These are phyloP conservation scores for Siderastrea siderea DNA, from an alignment of 92 coral and sea anemone genomes.

Conservation along the genomic window DNA sequence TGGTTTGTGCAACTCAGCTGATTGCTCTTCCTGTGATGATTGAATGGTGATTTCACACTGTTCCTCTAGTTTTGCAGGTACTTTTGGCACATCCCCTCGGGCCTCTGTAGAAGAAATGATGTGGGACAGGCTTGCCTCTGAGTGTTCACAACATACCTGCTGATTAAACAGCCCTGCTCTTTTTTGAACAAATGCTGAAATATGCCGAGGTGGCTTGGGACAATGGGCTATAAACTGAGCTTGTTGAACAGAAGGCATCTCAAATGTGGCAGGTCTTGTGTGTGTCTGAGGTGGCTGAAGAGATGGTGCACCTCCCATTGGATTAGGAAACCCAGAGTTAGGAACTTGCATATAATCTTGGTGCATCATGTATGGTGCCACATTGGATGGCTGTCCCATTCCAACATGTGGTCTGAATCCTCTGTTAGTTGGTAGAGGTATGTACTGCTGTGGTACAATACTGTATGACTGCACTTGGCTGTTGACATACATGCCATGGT, in stretches of 20 bases:
- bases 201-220: conserved; percentile 29
- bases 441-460: conserved; percentile 33
- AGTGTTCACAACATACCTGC: conserved; percentile 17
- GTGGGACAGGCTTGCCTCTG: background rate
- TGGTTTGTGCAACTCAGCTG: conserved; percentile 5
- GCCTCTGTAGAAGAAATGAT: background rate
- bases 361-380: conserved; percentile 20
- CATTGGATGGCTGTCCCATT: conserved; percentile 38
- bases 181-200: conserved; percentile 14
- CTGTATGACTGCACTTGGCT: conserved; percentile 50
- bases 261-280: conserved; percentile 20
- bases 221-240: conserved; percentile 29
- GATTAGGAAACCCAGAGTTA: conserved; percentile 17
- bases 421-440: conserved; percentile 25
- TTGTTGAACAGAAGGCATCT: conserved; percentile 31
- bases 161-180: conserved; percentile 31
- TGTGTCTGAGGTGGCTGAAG: conserved; percentile 27
- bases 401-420: conserved; percentile 30
- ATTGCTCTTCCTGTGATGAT: conserved; percentile 18
- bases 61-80: conserved; percentile 13
- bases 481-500: conserved; percentile 39
- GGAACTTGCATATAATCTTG: conserved; percentile 46
- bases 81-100: conserved; percentile 1
- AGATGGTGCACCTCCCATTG: conserved; percentile 10
- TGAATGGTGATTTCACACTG: conserved; percentile 1